Evolutionary conservation across 2,888 invertebrate species (phyloP).

Genomic region (Thereva nobilitata): DNA sequence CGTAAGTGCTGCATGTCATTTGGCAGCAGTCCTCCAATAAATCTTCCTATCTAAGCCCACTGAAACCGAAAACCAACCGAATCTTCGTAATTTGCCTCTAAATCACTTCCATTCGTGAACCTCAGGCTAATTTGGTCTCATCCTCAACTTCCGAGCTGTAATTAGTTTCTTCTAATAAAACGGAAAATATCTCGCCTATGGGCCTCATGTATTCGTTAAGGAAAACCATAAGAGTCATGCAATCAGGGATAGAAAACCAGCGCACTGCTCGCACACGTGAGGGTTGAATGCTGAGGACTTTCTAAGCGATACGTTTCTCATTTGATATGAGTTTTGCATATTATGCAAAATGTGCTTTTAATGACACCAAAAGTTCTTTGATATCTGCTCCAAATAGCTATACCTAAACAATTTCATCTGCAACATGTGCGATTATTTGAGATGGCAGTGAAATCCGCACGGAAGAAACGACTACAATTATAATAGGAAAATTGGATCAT

Average conservation of each 20-base stretch:
- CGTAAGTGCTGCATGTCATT: slow-evolving; percentile 11
- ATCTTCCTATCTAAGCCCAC: slow-evolving; percentile 9
- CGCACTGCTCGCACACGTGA: background rate
- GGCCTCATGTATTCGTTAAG: slow-evolving; percentile 14
- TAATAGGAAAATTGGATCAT: too few relatives aligned
- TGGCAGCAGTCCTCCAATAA: slow-evolving; percentile 16
- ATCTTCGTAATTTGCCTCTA: slow-evolving; percentile 33
- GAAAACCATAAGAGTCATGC: slow-evolving; percentile 8
- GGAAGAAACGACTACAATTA: too few relatives aligned
- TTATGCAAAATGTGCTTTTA: slow-evolving; percentile 22
- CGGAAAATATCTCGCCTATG: slow-evolving; percentile 35
- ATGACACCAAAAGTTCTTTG: background rate
- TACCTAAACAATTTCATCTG: too few relatives aligned
- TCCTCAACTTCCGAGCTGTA: slow-evolving; percentile 33
- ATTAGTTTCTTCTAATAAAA: slow-evolving; percentile 36
- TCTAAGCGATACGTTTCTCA: background rate
- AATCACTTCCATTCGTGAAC: slow-evolving; percentile 28
- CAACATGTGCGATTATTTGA: too few relatives aligned
- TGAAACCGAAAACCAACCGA: slow-evolving; percentile 29
- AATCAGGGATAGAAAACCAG: slow-evolving; percentile 7
- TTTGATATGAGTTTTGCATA: slow-evolving; percentile 1
- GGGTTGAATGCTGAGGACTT: background rate
- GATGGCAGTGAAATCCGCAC: too few relatives aligned
- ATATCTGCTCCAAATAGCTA: too few relatives aligned
- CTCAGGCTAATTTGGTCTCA: slow-evolving; percentile 32